A percentile compares a stretch with the other conserved stretches of the same genome.
These are phyloP conservation scores for Nymphalis urticae DNA, from an alignment of 2,888 invertebrate species.

Conservation along the genomic window DNA sequence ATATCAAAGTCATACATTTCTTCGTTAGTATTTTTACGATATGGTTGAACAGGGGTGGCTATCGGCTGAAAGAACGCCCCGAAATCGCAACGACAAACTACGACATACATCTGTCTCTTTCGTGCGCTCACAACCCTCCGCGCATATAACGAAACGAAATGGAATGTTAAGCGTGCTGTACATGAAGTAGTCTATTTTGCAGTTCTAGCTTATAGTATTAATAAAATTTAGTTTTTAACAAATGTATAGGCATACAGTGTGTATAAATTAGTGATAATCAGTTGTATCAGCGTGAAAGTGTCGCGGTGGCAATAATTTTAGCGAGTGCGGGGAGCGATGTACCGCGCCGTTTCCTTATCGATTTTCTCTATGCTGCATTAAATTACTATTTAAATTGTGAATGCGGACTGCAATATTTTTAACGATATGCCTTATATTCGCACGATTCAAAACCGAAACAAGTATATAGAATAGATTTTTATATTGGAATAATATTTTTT, in stretches of 20 bases:
- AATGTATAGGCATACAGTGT: slow-evolving; percentile 29
- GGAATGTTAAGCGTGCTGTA: slow-evolving; percentile 54
- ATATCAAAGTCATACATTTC: slow-evolving; percentile 6
- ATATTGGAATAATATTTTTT: slow-evolving; percentile 27
- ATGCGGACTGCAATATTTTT: slow-evolving; percentile 65
- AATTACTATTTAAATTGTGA: slow-evolving; percentile 72
- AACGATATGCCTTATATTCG: slow-evolving; percentile 58
- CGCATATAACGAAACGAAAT: slow-evolving; percentile 47
- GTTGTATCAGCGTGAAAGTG: slow-evolving; percentile 54
- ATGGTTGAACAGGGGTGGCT: slow-evolving; percentile 43
- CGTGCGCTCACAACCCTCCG: slow-evolving; percentile 52
- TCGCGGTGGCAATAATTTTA: slow-evolving; percentile 57
- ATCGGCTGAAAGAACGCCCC: slow-evolving; percentile 60
- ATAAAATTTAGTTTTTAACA: slow-evolving; percentile 36
- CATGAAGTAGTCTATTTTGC: slow-evolving; percentile 46
- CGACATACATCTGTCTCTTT: slow-evolving; percentile 63
- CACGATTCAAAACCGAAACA: slow-evolving; percentile 48
- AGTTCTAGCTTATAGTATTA: slow-evolving; percentile 34
- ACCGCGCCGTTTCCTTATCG: slow-evolving; percentile 77
- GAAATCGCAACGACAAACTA: slow-evolving; percentile 51
- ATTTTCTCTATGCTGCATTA: slow-evolving; percentile 80
- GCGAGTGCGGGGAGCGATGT: slow-evolving; percentile 62
- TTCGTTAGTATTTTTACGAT: slow-evolving; percentile 26
- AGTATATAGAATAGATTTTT: slow-evolving; percentile 31
- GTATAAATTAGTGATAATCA: slow-evolving; percentile 44